phyloP scores from a whole-genome alignment of 2,888 invertebrate genomes.

The Matsumyia berberina region DNA sequence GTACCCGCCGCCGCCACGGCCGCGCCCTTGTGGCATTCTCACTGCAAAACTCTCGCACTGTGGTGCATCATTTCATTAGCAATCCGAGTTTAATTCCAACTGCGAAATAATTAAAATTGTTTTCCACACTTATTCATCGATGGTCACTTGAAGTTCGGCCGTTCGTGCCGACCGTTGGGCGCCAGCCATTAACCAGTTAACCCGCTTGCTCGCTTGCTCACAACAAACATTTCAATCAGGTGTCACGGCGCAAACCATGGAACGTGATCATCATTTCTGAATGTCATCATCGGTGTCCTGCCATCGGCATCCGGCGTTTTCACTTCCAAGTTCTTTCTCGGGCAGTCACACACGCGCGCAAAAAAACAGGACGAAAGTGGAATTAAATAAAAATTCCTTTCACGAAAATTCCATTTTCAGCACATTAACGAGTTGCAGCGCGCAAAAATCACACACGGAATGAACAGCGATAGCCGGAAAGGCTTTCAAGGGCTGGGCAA shows the following conservation, averaged over 20 bases:
- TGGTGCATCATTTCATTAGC: conserved; percentile 71
- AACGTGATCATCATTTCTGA: conserved; percentile 70
- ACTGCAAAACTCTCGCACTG: not conserved
- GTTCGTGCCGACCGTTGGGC: conserved; percentile 25
- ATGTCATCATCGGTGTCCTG: conserved; percentile 32
- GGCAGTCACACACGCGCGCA: conserved; percentile 2
- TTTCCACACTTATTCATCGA: conserved; percentile 44
- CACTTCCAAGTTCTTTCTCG: conserved; percentile 4
- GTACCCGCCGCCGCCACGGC: not conserved
- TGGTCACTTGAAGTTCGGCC: conserved; percentile 47
- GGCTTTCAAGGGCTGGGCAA: conserved; percentile 8
- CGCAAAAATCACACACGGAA: conserved; percentile 13
- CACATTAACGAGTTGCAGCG: conserved; percentile 60
- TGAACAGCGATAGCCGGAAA: conserved; percentile 18
- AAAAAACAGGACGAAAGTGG: conserved; percentile 28
- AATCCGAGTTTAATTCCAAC: conserved; percentile 70
- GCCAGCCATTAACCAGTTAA: conserved; percentile 57
- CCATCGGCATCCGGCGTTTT: not conserved
- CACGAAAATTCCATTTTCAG: conserved; percentile 73
- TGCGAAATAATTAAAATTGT: conserved; percentile 73
- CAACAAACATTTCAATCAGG: conserved; percentile 72
- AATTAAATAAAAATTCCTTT: conserved; percentile 71
- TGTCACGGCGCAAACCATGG: conserved; percentile 57
- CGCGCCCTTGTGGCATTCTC: not conserved
- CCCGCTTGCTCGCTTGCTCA: conserved; percentile 24